Evolutionary conservation across 2,888 invertebrate genomes (phyloP), one percentile per base, ranked within the genome.

Genomic region (Belgica antarctica): DNA sequence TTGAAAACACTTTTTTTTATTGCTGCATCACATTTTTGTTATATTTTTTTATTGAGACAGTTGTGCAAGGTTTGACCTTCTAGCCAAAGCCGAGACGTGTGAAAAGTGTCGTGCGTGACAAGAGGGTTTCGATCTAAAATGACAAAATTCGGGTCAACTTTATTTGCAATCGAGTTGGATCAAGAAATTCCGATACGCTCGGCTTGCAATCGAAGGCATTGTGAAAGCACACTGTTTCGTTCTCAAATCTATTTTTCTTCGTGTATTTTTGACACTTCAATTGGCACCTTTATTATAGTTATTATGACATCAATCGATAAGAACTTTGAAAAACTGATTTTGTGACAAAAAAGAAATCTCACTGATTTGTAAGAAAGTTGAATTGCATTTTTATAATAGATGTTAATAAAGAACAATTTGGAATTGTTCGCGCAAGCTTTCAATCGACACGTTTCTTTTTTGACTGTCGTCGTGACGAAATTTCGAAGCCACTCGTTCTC

Each of bases 11-110:
- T 41, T n/a, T n/a, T n/a, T n/a, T n/a, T n/a, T 41, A 41, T 10
- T 15, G 41, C 15, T 41, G 41, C 41, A 41, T 41, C 41, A 41
- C 41, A 41, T 41, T 41, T 41, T n/a, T n/a, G n/a, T n/a, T n/a
- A n/a, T 41, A 41, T 41, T 5, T 41, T n/a, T 41, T 41, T 41
- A 41, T 41, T 41, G 41, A n/a, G n/a, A n/a, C n/a, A n/a, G n/a
- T n/a, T n/a, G n/a, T n/a, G n/a, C n/a, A n/a, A n/a, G n/a, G n/a
- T n/a, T n/a, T n/a, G n/a, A n/a, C n/a, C n/a, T n/a, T n/a, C n/a
- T n/a, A n/a, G n/a, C n/a, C 41, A 2, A 41, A 41, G 41, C 15
- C 41, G 41, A n/a, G n/a, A 41, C 15, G 41, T 41, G 41, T 41
- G 41, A 12, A 41, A 41, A 31, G 4, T 31, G 41, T 41, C 15